phyloP scores from a whole-genome alignment of 2,113 vertebrate genomes.

The Dromas ardeola region DNA sequence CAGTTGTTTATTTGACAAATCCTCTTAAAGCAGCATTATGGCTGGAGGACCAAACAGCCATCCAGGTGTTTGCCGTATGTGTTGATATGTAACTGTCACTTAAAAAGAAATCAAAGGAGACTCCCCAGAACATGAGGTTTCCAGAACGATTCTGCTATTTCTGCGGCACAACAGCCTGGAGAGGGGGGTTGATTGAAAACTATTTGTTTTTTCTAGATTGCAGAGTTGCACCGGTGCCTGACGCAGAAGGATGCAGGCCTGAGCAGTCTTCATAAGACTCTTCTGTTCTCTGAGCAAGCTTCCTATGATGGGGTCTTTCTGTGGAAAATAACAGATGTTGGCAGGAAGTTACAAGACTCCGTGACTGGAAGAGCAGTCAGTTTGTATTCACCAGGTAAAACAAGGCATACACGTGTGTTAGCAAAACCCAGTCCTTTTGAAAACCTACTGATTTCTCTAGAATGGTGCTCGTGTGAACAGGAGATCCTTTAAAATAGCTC shows the following conservation, averaged over 20 bases:
- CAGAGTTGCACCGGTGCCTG: slow-evolving; percentile 78
- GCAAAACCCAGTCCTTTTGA: neutral
- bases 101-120: neutral
- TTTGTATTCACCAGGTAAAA: slow-evolving; percentile 84
- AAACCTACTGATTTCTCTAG: neutral
- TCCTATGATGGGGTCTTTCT: slow-evolving; percentile 83
- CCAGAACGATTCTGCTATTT: neutral
- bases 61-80: neutral
- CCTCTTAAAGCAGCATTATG: neutral
- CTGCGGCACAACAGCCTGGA: neutral
- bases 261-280: slow-evolving; percentile 74
- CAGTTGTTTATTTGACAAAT: neutral
- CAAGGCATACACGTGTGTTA: fast-evolving
- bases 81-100: neutral
- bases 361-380: slow-evolving; percentile 75
- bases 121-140: neutral
- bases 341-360: slow-evolving; percentile 79
- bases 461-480: fast-evolving
- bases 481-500: neutral
- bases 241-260: slow-evolving; percentile 78
- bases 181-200: neutral
- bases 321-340: slow-evolving; percentile 83
- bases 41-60: neutral
- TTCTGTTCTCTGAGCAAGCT: slow-evolving; percentile 77
- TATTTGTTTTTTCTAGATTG: slow-evolving; percentile 59